phyloP scores from a whole-genome alignment of 2,888 invertebrate species.

The Heliconius erato region DNA sequence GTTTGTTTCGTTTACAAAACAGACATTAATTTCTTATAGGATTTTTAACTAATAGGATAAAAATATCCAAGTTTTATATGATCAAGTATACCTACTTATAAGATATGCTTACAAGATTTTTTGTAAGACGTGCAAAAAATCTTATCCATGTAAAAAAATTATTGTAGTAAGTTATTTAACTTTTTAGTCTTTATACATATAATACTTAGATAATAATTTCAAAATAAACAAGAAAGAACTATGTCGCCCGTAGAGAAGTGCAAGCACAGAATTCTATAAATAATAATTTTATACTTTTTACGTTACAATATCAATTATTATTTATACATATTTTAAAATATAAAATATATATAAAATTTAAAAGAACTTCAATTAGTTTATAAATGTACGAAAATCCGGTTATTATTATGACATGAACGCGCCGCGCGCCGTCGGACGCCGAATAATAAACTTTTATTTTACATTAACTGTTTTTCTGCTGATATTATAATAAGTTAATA shows the following conservation, averaged over 20 bases:
- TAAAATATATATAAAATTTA: background rate
- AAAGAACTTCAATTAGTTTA: background rate
- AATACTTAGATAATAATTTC: background rate
- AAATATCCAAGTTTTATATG: background rate
- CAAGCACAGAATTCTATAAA: background rate
- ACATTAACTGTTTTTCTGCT: background rate
- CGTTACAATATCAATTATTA: background rate
- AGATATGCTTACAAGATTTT: background rate
- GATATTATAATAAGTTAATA: background rate
- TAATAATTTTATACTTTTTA: background rate
- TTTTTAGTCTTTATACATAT: no score
- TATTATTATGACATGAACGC: background rate
- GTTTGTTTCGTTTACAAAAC: background rate
- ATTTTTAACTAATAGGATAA: background rate
- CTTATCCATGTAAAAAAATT: no score
- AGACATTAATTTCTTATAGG: background rate
- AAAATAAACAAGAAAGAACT: background rate
- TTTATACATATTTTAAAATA: background rate
- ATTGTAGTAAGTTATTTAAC: background rate
- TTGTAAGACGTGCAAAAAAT: no score
- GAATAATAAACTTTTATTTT: background rate
- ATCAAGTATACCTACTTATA: no score
- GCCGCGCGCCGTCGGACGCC: slow-evolving; percentile 7
- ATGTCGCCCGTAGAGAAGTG: no score
- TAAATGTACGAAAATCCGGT: background rate